Evolutionary conservation across 2,888 invertebrate genomes (phyloP).

Genomic region (Apeira syringaria): DNA sequence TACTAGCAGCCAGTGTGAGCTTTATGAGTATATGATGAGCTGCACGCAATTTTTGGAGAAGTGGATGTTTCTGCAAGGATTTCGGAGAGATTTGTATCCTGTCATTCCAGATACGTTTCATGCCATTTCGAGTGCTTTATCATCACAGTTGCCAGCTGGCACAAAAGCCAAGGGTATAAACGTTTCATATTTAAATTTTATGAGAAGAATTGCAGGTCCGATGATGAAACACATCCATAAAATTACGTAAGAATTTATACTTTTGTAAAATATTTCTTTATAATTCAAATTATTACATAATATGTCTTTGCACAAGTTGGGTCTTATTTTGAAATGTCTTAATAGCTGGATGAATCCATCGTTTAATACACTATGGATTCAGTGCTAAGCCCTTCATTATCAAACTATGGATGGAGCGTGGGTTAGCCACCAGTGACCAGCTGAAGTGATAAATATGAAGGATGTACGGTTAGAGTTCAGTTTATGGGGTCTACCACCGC

Average conservation of each 20-base stretch:
- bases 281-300: no score
- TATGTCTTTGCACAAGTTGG: no score
- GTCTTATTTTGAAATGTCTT: no score
- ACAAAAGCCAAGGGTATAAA: conserved; percentile 67
- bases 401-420: no score
- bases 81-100: conserved; percentile 71
- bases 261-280: no score
- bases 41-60: conserved; percentile 64
- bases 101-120: conserved; percentile 72
- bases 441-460: no score
- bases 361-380: no score
- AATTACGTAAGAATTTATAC: conserved; percentile 51
- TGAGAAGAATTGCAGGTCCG: conserved; percentile 69
- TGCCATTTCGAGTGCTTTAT: conserved; percentile 56
- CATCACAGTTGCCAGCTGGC: conserved; percentile 43
- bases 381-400: no score
- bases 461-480: no score
- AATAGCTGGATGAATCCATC: no score
- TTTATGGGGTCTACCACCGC: no score
- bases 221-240: conserved; percentile 68
- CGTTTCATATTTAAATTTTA: conserved; percentile 67
- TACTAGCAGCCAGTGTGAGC: conserved; percentile 42
- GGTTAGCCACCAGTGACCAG: no score
- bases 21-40: conserved; percentile 58
- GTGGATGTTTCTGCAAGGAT: conserved; percentile 78